phyloP scores from a whole-genome alignment of 2,113 vertebrate species.

The Gasterosteus aculeatus region DNA sequence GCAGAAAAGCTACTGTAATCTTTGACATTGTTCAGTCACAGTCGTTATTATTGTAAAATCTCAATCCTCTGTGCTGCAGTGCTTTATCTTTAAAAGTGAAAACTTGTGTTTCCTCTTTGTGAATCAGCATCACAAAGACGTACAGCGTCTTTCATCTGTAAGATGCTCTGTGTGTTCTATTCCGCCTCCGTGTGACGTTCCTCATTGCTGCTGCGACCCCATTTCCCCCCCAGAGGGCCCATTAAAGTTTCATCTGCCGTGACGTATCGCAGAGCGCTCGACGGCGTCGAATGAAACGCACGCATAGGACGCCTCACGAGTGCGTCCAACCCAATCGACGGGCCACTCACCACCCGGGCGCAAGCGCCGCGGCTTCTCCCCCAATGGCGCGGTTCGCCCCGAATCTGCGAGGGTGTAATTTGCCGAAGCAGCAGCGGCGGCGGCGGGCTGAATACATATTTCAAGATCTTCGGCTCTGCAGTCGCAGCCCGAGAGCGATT shows the following conservation, averaged over 20 bases:
- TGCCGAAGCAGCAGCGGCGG: background rate
- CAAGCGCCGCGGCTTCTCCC: conserved; percentile 11
- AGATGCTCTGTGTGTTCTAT: conserved; percentile 27
- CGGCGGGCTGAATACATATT: conserved; percentile 31
- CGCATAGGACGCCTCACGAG: background rate
- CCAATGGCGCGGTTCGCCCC: conserved; percentile 32
- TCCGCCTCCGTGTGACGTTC: conserved; percentile 8
- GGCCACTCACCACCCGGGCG: background rate
- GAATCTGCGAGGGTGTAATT: conserved; percentile 41
- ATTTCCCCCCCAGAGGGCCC: conserved; percentile 25
- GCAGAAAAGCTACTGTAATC: too few relatives aligned
- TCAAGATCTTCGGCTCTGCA: conserved; percentile 35
- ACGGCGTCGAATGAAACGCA: conserved; percentile 30
- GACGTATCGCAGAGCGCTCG: background rate
- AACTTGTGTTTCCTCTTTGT: conserved; percentile 42
- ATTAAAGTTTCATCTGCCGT: conserved; percentile 48
- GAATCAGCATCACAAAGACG: conserved; percentile 48
- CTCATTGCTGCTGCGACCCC: conserved; percentile 33
- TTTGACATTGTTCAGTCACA: background rate
- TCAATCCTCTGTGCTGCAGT: background rate
- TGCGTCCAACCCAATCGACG: background rate
- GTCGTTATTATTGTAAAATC: background rate
- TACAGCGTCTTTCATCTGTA: conserved; percentile 31
- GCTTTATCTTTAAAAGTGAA: conserved; percentile 3
- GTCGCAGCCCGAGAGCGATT: conserved; percentile 34